These are phyloP conservation scores for Apeltes quadracus DNA, from an alignment of 2,113 vertebrate genomes.

Conservation along the genomic window DNA sequence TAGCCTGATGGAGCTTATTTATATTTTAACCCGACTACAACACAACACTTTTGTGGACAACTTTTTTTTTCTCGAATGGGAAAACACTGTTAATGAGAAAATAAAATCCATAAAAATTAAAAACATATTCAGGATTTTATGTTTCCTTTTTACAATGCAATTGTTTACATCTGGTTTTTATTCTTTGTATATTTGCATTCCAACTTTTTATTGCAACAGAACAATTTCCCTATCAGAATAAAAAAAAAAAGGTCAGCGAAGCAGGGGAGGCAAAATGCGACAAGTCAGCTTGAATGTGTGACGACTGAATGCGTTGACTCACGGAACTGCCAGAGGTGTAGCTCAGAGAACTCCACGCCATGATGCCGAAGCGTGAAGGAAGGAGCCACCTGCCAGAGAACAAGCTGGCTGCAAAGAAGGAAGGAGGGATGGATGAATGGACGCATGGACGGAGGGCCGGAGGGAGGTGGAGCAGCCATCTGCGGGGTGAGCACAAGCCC, in stretches of 20 bases:
- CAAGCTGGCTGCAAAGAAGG: constrained; percentile 23
- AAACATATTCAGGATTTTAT: background rate
- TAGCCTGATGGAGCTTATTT: background rate
- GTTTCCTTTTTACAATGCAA: background rate
- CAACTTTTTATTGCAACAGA: background rate
- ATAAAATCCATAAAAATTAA: background rate
- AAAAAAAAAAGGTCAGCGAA: background rate
- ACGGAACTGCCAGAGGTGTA: constrained; percentile 41
- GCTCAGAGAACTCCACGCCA: constrained; percentile 14
- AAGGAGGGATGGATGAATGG: constrained; percentile 25
- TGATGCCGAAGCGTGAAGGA: constrained; percentile 22
- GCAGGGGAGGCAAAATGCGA: constrained; percentile 25
- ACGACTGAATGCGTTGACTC: constrained; percentile 54
- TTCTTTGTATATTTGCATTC: background rate
- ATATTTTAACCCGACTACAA: constrained; percentile 10
- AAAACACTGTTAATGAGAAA: background rate
- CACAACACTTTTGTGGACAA: background rate
- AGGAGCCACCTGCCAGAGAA: constrained; percentile 51
- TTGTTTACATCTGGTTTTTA: background rate
- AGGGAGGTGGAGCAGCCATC: constrained; percentile 61
- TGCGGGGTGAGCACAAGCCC: constrained; percentile 54
- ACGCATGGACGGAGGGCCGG: constrained; percentile 30
- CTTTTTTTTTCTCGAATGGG: background rate
- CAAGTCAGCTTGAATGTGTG: constrained; percentile 34
- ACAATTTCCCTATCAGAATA: background rate